phyloP scores from a whole-genome alignment of 1,140 invertebrate genomes.

The Campoletis sonorensis region DNA sequence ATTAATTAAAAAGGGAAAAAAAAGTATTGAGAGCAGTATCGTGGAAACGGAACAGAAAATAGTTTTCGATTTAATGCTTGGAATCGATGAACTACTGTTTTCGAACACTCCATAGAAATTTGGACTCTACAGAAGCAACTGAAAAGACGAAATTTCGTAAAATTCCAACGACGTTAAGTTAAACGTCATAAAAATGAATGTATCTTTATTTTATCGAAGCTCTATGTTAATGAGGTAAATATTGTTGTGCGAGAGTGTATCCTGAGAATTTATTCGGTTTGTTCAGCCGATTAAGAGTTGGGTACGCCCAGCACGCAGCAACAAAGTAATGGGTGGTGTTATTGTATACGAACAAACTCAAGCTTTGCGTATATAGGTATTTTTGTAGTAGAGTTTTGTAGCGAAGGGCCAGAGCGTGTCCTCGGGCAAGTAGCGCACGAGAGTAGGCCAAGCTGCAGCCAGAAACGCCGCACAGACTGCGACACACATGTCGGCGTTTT shows the following conservation, averaged over 20 bases:
- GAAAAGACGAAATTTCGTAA: too few relatives aligned
- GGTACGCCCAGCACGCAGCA: neutral
- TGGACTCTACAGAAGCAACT: too few relatives aligned
- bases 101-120: too few relatives aligned
- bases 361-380: neutral
- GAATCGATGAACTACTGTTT: too few relatives aligned
- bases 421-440: slow-evolving; percentile 41
- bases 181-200: neutral
- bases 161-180: too few relatives aligned
- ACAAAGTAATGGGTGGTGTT: neutral
- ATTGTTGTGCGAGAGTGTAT: neutral
- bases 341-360: neutral
- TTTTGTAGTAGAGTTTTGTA: neutral
- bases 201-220: neutral
- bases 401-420: slow-evolving; percentile 2
- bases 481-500: neutral
- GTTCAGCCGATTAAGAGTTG: neutral
- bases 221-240: neutral
- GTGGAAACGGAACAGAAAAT: too few relatives aligned
- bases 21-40: too few relatives aligned
- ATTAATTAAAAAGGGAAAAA: too few relatives aligned
- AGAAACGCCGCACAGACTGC: slow-evolving; percentile 38
- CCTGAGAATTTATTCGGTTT: slow-evolving; percentile 20
- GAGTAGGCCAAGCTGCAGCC: slow-evolving; percentile 33
- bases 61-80: too few relatives aligned